Conservation (phyloP, 2,113 vertebrate species). For the Chlorodrepanis virens region DNA sequence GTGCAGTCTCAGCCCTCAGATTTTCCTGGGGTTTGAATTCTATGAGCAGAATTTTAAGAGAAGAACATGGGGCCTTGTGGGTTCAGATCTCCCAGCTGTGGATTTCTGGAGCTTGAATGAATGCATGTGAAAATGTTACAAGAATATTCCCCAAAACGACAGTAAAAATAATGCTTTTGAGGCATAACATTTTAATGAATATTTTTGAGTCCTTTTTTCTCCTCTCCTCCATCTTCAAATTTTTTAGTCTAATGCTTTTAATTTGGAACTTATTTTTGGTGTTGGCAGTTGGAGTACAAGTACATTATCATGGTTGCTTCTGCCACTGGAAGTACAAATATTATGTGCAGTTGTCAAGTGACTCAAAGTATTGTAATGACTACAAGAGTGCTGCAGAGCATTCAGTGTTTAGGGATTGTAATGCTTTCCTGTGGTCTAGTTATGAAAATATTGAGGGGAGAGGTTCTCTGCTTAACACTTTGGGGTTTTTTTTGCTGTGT, state of each 20-base stretch:
- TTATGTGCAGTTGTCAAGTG: background rate
- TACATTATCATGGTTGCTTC: background rate
- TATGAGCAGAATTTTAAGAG: background rate
- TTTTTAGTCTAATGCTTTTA: background rate
- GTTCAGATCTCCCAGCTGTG: background rate
- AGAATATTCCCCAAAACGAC: background rate
- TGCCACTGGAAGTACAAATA: background rate
- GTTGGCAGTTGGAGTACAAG: background rate
- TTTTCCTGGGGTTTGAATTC: background rate
- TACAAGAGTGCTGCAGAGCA: background rate
- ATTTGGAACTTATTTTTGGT: background rate
- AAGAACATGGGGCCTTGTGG: background rate
- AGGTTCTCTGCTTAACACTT: background rate
- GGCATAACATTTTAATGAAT: background rate
- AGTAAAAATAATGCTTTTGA: background rate
- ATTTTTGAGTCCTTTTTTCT: background rate
- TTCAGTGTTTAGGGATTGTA: background rate
- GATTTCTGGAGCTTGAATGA: background rate
- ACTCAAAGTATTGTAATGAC: background rate
- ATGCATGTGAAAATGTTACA: background rate
- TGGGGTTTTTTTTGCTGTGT: background rate
- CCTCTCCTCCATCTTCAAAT: background rate
- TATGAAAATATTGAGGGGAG: background rate
- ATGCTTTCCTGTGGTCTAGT: background rate
- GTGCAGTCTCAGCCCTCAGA: background rate